These are phyloP conservation scores for Seladonia tumulorum DNA, from an alignment of 2,888 invertebrate genomes.

Conservation along the genomic window DNA sequence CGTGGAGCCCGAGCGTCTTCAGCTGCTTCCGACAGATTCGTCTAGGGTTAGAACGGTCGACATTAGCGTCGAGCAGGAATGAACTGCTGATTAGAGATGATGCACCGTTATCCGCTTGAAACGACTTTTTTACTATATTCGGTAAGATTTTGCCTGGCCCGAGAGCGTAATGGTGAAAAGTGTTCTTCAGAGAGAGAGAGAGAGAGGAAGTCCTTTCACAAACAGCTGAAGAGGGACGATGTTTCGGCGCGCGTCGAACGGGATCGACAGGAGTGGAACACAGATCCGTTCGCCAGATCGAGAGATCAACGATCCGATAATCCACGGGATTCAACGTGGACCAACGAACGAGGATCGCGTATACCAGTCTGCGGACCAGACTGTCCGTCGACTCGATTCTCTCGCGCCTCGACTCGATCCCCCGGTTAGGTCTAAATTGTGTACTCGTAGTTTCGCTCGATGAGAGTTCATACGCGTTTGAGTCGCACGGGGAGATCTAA, in stretches of 20 bases:
- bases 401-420: constrained; percentile 27
- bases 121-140: constrained; percentile 39
- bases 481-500: constrained; percentile 10
- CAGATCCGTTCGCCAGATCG: constrained; percentile 30
- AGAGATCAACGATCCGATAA: constrained; percentile 21
- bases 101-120: constrained; percentile 28
- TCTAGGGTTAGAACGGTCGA: constrained; percentile 87
- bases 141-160: not conserved
- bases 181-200: too few species aligned
- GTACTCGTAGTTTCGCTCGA: constrained; percentile 14
- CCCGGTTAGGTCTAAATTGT: constrained; percentile 28
- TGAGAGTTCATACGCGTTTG: constrained; percentile 10
- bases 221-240: constrained; percentile 26
- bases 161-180: not conserved
- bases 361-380: not conserved
- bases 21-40: constrained; percentile 87
- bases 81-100: constrained; percentile 47
- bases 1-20: constrained; percentile 88
- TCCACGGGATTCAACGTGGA: constrained; percentile 19
- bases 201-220: not conserved
- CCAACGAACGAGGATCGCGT: constrained; percentile 24
- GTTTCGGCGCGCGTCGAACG: constrained; percentile 6
- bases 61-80: constrained; percentile 86
- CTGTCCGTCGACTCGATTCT: constrained; percentile 30
- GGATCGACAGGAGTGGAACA: not conserved